These are phyloP conservation scores for Botia almorhae DNA, from an alignment of 2,797 vertebrate genomes.

Conservation along the genomic window DNA sequence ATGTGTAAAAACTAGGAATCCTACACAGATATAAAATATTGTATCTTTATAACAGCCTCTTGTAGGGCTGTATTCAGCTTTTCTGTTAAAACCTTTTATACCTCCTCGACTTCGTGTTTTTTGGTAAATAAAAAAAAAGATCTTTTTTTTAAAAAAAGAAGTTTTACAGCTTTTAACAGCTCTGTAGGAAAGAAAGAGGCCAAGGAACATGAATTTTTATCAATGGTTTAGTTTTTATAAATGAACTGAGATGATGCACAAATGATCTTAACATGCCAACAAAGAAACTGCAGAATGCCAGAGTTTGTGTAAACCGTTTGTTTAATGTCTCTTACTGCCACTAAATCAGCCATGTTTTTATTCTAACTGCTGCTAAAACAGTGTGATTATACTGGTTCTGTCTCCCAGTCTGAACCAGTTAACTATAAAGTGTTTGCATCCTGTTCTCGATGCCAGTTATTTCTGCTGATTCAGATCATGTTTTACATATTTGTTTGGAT, in stretches of 20 bases:
- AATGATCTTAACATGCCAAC: slow-evolving; percentile 52
- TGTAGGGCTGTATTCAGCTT: slow-evolving; percentile 61
- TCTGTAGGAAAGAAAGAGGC: slow-evolving; percentile 52
- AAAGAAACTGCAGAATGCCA: slow-evolving; percentile 23
- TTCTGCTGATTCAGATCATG: background rate
- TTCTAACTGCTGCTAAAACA: slow-evolving; percentile 1
- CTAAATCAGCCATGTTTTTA: slow-evolving; percentile 9
- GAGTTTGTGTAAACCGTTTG: slow-evolving; percentile 21
- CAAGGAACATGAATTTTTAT: slow-evolving; percentile 39
- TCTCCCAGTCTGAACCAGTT: background rate
- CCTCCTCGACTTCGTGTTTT: slow-evolving; percentile 74
- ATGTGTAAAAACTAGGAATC: slow-evolving; percentile 53
- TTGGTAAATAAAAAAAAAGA: no score
- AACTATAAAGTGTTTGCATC: background rate
- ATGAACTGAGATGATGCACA: slow-evolving; percentile 50
- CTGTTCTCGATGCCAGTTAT: background rate
- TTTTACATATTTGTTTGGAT: background rate
- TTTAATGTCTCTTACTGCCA: slow-evolving; percentile 40
- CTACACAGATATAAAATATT: slow-evolving; percentile 56
- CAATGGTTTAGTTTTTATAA: no score
- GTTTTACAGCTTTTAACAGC: slow-evolving; percentile 66
- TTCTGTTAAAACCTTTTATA: slow-evolving; percentile 70
- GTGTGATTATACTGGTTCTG: background rate
- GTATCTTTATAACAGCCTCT: slow-evolving; percentile 65
- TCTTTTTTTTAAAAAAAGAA: no score